Base-by-base conservation (phyloP, 2,888 invertebrate genomes). In the Helleia helle region DNA sequence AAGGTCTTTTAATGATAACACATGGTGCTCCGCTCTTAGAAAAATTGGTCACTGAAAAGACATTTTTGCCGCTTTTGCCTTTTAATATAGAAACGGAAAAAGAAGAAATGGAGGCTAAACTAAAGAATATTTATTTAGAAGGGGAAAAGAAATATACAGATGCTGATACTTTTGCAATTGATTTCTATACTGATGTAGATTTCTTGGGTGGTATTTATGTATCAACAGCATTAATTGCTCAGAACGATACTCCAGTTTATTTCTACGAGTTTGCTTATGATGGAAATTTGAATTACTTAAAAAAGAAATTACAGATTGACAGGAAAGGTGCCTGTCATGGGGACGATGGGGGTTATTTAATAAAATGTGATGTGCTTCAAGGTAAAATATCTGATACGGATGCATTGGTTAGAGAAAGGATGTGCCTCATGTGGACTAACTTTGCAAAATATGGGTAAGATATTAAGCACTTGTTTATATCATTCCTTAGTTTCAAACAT, bases 381-480 rank as follows among this genome's bases (percentile, higher is more conserved):
- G 58, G 54, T 3, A 49, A 63, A 24, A 46, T 68, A 6, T 57
- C 62, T 8, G 59, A 65, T 17, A 62, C 59, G 2, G 84, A 80
- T 49, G 58, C 53, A 46, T 42, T 71, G 13, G 70, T 87, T 5
- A 66, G 81, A 3, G 62, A 77, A 14, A 69, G 73, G 15, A 65
- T 89, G 55, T 71, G 83, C n/a, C 60, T 71, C 12, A 65, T 89
- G 66, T 89, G 90, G 89, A 85, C 88, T 0, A 89, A 90, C 53
- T 91, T 91, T 60, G 90, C 89, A 0, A 87, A 85, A 56, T 65
- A 63, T 52, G 83, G 87, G 74, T 87, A 58, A 65, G 72, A 56
- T 24, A 5, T 9, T 3, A 30, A n/a, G n/a, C n/a, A n/a, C n/a
- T n/a, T n/a, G n/a, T n/a, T n/a, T n/a, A n/a, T n/a, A n/a, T n/a